Conservation (phyloP, 2,113 vertebrate genomes). For the Carettochelys insculpta region DNA sequence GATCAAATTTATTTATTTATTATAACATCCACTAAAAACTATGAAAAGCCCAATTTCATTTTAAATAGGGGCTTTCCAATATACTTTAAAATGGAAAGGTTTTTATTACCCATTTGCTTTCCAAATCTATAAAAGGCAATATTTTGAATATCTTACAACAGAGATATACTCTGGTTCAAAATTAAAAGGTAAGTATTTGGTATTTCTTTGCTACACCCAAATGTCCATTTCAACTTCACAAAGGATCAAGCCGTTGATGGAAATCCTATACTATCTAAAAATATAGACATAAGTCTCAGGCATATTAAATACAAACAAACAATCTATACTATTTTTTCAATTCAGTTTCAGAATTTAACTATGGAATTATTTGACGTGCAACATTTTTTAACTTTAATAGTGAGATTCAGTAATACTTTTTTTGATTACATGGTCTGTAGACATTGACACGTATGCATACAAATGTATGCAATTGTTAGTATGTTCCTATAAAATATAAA, state of each 20-base stretch:
- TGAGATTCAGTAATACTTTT: accelerated
- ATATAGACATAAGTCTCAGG: neutral
- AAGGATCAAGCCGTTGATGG: neutral
- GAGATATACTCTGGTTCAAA: neutral
- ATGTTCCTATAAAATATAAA: neutral
- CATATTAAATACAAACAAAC: neutral
- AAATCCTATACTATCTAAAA: neutral
- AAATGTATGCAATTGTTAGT: neutral
- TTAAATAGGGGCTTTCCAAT: neutral
- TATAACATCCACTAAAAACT: neutral
- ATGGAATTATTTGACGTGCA: neutral
- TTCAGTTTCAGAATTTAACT: neutral
- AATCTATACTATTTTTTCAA: neutral
- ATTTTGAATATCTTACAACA: neutral
- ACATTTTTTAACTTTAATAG: neutral
- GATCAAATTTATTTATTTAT: neutral
- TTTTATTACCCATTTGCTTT: neutral
- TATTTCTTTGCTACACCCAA: neutral
- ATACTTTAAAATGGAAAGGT: neutral
- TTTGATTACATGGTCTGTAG: neutral
- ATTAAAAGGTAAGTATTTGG: neutral
- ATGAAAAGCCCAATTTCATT: neutral
- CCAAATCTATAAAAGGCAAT: neutral
- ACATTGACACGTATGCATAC: neutral
- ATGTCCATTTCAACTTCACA: neutral